Percentiles rank a stretch among this genome's conserved stretches.
Evolutionary conservation across 2,888 invertebrate genomes (phyloP).

Genomic region (Lobophora halterata): DNA sequence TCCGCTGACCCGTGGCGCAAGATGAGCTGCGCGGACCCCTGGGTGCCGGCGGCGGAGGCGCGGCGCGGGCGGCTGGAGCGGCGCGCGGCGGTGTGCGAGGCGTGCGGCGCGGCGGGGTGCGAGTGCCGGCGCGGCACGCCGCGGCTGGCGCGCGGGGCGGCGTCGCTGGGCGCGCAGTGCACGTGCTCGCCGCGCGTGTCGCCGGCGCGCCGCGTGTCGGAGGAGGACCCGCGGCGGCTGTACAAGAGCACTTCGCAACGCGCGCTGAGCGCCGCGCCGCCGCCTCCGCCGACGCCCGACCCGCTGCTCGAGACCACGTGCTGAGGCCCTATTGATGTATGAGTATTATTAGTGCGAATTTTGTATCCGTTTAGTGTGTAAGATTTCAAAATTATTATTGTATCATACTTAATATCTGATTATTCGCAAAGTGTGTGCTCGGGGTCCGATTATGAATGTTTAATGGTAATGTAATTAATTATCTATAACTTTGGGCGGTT

Average conservation of each 20-base stretch:
- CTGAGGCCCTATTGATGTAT: slow-evolving; percentile 51
- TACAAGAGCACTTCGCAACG: slow-evolving; percentile 29
- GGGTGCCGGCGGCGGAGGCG: slow-evolving; percentile 35
- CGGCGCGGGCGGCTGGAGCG: slow-evolving; percentile 34
- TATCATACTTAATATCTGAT: slow-evolving; percentile 66
- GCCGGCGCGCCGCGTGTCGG: slow-evolving; percentile 37
- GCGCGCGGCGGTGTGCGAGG: slow-evolving; percentile 42
- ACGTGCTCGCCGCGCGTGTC: slow-evolving; percentile 46
- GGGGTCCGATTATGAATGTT: slow-evolving; percentile 55
- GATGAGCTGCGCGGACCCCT: slow-evolving; percentile 38
- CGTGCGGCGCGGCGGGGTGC: slow-evolving; percentile 44
- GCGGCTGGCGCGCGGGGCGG: slow-evolving; percentile 31
- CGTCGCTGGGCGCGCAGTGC: slow-evolving; percentile 38
- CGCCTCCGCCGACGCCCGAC: slow-evolving; percentile 45
- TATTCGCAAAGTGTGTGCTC: slow-evolving; percentile 41
- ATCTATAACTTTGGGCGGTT: slow-evolving; percentile 64
- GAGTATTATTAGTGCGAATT: slow-evolving; percentile 78
- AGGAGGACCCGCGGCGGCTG: slow-evolving; percentile 44
- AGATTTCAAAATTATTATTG: slow-evolving; percentile 75
- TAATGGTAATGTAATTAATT: slow-evolving; percentile 52
- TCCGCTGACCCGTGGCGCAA: slow-evolving; percentile 32
- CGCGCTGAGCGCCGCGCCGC: slow-evolving; percentile 41
- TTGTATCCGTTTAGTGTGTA: slow-evolving; percentile 72
- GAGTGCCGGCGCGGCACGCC: slow-evolving; percentile 50
- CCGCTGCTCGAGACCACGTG: slow-evolving; percentile 73